Evolutionary conservation across 2,113 vertebrate species (phyloP).

Genomic region (Sinocyclocheilus anophthalmus): DNA sequence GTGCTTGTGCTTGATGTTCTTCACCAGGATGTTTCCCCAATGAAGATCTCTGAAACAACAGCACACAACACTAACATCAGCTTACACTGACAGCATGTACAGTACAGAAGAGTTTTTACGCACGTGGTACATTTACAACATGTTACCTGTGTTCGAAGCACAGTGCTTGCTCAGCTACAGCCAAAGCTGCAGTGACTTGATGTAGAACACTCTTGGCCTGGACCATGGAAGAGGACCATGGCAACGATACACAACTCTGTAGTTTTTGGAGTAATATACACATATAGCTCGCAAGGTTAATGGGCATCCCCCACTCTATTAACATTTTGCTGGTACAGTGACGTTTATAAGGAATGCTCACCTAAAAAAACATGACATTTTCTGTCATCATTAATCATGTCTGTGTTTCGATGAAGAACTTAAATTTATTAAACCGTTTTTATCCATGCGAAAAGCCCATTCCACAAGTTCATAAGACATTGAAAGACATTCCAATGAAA

Average conservation of each 20-base stretch:
- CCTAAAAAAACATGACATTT: too few species aligned
- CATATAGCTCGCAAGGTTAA: background rate
- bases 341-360: too few species aligned
- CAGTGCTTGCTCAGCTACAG: conserved; percentile 89
- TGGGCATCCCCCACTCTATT: background rate
- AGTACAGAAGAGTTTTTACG: background rate
- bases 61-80: conserved; percentile 9
- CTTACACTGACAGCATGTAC: background rate
- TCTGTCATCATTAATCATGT: background rate
- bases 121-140: background rate
- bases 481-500: too few species aligned
- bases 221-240: conserved; percentile 75
- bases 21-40: conserved; percentile 94
- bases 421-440: too few species aligned
- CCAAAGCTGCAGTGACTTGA: conserved; percentile 88
- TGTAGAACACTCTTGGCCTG: conserved; percentile 86
- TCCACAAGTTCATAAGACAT: too few species aligned
- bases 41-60: conserved; percentile 82
- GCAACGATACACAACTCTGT: background rate
- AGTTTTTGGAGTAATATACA: background rate
- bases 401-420: too few species aligned
- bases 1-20: conserved; percentile 70
- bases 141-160: conserved; percentile 88
- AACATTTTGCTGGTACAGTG: too few species aligned
- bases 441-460: too few species aligned